Conservation (phyloP, 2,113 vertebrate species). For the Sinocyclocheilus rhinocerous region DNA sequence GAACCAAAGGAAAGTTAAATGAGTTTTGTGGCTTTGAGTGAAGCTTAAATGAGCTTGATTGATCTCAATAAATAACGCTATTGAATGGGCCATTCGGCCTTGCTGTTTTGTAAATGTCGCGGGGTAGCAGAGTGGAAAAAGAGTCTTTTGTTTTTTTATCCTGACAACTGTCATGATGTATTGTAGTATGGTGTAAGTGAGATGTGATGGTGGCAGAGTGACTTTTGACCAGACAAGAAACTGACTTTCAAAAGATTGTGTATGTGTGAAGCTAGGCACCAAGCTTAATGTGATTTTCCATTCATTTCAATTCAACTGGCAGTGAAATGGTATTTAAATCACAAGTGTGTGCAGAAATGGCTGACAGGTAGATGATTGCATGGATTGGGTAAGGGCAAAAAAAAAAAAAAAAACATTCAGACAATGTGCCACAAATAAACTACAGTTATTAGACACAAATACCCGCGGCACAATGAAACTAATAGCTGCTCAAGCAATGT, state of each 20-base stretch:
- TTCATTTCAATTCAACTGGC: slow-evolving; percentile 5
- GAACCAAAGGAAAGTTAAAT: slow-evolving; percentile 51
- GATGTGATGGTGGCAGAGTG: slow-evolving; percentile 21
- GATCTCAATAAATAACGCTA: slow-evolving; percentile 53
- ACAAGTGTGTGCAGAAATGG: not conserved
- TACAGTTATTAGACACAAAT: slow-evolving; percentile 1
- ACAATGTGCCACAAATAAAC: not conserved
- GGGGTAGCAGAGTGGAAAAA: slow-evolving; percentile 3
- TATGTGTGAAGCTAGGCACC: slow-evolving; percentile 8
- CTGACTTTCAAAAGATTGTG: slow-evolving; percentile 36
- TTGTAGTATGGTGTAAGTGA: slow-evolving; percentile 37
- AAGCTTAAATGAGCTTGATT: slow-evolving; percentile 54
- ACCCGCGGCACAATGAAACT: not conserved
- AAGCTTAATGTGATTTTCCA: slow-evolving; percentile 35
- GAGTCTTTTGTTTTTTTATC: slow-evolving; percentile 16
- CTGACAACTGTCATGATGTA: slow-evolving; percentile 29
- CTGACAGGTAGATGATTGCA: slow-evolving; percentile 21
- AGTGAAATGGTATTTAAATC: slow-evolving; percentile 35
- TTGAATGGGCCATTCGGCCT: slow-evolving; percentile 37
- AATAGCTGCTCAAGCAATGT: slow-evolving; percentile 11
- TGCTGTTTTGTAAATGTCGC: slow-evolving; percentile 48
- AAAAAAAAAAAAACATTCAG: not conserved
- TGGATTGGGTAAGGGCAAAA: not conserved
- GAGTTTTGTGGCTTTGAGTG: slow-evolving; percentile 44
- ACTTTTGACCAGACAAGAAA: slow-evolving; percentile 46